These are phyloP conservation scores for Peromyscus eremicus DNA, from an alignment of 2,797 vertebrate genomes.

Conservation along the genomic window DNA sequence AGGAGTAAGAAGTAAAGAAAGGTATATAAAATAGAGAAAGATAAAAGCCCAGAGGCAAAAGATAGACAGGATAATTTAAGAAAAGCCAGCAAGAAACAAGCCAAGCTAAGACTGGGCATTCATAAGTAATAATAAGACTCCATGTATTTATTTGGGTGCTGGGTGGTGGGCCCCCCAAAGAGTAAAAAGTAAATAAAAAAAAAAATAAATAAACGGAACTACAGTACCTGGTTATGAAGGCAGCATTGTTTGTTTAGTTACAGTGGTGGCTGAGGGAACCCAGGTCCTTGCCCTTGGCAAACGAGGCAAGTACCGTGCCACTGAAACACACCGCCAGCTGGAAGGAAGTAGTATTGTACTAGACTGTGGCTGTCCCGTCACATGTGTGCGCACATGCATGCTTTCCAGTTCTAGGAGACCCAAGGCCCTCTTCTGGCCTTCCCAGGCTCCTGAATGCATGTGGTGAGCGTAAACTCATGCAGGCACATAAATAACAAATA, in stretches of 20 bases:
- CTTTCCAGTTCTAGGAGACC: background rate
- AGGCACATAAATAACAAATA: background rate
- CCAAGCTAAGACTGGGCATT: too few relatives aligned
- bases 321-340: background rate
- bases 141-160: too few relatives aligned
- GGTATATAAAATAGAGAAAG: too few relatives aligned
- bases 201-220: too few relatives aligned
- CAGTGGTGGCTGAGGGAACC: background rate
- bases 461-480: background rate
- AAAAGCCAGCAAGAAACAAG: too few relatives aligned
- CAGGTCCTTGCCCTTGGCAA: background rate
- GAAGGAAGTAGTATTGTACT: background rate
- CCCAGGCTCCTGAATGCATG: background rate
- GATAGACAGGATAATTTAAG: too few relatives aligned
- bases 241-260: background rate
- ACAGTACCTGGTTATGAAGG: background rate
- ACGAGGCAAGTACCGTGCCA: background rate
- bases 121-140: too few relatives aligned
- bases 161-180: too few relatives aligned
- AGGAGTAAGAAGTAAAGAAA: too few relatives aligned
- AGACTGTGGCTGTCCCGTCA: background rate
- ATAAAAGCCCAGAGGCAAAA: too few relatives aligned
- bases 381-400: background rate
- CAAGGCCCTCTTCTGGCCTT: background rate
- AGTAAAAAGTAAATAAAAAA: too few relatives aligned